phyloP scores from a whole-genome alignment of 2,797 vertebrate species.

The Channallabes apus region DNA sequence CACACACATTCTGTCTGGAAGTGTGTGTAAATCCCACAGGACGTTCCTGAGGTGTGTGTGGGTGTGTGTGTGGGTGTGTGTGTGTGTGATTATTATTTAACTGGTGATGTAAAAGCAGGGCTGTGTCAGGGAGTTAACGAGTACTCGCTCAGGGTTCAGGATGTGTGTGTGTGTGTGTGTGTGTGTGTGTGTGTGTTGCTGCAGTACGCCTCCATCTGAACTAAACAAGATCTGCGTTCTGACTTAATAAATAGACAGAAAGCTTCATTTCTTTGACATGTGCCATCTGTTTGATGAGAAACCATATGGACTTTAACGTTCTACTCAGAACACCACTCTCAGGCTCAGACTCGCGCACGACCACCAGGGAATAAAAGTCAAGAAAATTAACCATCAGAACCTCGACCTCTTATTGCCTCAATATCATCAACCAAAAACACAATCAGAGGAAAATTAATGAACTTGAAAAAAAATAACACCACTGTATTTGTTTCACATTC shows the following conservation, averaged over 20 bases:
- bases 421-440: no score
- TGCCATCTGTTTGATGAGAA: slow-evolving; percentile 9
- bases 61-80: background rate
- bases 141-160: background rate
- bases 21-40: background rate
- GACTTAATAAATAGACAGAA: background rate
- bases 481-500: background rate
- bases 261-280: background rate
- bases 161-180: background rate
- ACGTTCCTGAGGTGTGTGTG: background rate
- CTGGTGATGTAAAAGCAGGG: background rate
- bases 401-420: background rate
- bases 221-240: background rate
- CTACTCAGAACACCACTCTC: background rate
- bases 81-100: background rate
- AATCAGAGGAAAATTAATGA: no score
- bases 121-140: background rate
- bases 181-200: background rate
- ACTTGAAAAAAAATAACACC: background rate
- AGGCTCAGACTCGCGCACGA: background rate
- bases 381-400: background rate
- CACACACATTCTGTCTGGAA: background rate
- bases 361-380: background rate
- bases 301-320: background rate
- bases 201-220: background rate